phyloP scores from a whole-genome alignment of 1,140 invertebrate genomes.

The Ylistrum balloti region DNA sequence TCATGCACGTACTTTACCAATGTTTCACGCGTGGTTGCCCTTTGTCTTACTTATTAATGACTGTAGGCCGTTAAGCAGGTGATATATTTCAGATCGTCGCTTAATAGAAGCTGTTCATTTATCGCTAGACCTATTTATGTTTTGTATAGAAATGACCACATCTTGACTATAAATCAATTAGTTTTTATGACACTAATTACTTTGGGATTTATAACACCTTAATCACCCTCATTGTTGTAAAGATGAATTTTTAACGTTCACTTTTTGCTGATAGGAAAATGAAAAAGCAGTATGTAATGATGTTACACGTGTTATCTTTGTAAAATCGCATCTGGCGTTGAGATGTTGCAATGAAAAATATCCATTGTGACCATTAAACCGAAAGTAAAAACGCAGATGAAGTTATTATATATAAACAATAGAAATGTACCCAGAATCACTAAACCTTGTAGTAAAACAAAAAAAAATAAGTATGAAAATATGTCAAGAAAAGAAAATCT shows the following conservation, averaged over 20 bases:
- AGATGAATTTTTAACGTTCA: background rate
- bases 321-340: background rate
- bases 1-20: background rate
- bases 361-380: too few species aligned
- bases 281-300: background rate
- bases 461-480: too few species aligned
- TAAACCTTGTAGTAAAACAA: too few species aligned
- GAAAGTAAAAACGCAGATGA: too few species aligned
- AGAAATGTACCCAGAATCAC: too few species aligned
- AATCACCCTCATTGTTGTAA: conserved; percentile 2
- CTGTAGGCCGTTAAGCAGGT: conserved; percentile 4
- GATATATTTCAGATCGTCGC: conserved; percentile 5
- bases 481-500: too few species aligned
- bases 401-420: too few species aligned
- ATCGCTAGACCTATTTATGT: conserved; percentile 4
- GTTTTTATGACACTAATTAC: conserved; percentile 15
- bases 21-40: background rate
- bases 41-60: conserved; percentile 22
- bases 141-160: conserved; percentile 11
- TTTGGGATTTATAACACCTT: background rate
- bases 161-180: conserved; percentile 21
- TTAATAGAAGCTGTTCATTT: conserved; percentile 17
- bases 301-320: background rate
- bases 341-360: background rate
- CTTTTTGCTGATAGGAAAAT: background rate